phyloP scores from a whole-genome alignment of 2,113 vertebrate genomes.

The Takifugu flavidus region DNA sequence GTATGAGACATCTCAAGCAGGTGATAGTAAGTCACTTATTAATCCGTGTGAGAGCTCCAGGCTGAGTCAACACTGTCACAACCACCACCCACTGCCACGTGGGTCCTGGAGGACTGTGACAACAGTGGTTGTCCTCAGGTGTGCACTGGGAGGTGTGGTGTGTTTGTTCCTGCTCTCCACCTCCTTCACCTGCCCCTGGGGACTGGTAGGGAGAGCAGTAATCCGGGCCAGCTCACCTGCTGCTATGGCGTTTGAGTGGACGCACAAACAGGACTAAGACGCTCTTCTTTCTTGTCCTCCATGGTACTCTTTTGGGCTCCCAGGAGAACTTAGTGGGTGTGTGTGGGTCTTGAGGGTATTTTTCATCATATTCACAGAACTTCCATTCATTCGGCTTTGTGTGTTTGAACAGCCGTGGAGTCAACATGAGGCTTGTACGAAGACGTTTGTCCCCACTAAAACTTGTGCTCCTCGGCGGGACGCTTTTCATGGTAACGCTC shows the following conservation, averaged over 20 bases:
- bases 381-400: neutral
- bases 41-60: slow-evolving; percentile 23
- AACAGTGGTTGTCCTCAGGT: slow-evolving; percentile 49
- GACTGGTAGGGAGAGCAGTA: slow-evolving; percentile 30
- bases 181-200: slow-evolving; percentile 29
- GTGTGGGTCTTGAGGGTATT: neutral
- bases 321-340: neutral
- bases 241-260: slow-evolving; percentile 16
- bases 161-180: slow-evolving; percentile 56
- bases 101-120: slow-evolving; percentile 44
- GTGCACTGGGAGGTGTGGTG: slow-evolving; percentile 50
- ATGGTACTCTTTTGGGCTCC: neutral
- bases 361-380: neutral
- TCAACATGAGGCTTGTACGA: slow-evolving; percentile 77
- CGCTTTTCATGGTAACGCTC: slow-evolving; percentile 79
- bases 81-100: slow-evolving; percentile 56
- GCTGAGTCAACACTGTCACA: neutral
- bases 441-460: slow-evolving; percentile 84
- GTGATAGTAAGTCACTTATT: slow-evolving; percentile 35
- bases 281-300: neutral
- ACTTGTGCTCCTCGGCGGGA: slow-evolving; percentile 77
- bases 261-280: slow-evolving; percentile 28
- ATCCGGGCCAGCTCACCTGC: slow-evolving; percentile 16
- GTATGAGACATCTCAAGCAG: neutral
- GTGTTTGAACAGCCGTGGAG: slow-evolving; percentile 12